These are phyloP conservation scores for Cryptoprocta ferox DNA, from an alignment of 2,797 vertebrate genomes.

Conservation along the genomic window DNA sequence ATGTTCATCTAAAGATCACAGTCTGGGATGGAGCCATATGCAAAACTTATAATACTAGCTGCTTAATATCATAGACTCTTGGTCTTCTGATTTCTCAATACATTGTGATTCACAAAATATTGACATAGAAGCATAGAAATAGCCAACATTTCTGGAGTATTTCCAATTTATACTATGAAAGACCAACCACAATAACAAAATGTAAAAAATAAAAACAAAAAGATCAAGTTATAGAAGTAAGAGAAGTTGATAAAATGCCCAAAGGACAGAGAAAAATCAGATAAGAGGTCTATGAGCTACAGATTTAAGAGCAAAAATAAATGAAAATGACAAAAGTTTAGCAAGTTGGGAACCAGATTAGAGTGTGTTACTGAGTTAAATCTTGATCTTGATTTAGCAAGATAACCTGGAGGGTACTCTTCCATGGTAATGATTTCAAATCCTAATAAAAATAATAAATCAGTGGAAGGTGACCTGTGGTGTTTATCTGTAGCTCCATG, in stretches of 20 bases:
- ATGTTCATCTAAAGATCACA: background rate
- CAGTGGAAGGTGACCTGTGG: constrained; percentile 62
- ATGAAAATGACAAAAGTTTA: constrained; percentile 32
- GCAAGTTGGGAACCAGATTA: background rate
- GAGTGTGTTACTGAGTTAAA: constrained; percentile 32
- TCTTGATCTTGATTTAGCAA: constrained; percentile 70
- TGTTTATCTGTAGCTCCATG: constrained; percentile 43
- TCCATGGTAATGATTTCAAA: constrained; percentile 69
- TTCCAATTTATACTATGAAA: background rate
- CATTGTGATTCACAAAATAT: background rate
- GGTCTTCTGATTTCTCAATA: background rate
- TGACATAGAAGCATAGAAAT: background rate
- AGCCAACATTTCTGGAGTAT: background rate
- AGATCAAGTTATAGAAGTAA: background rate
- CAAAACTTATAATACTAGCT: background rate
- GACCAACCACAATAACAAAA: background rate
- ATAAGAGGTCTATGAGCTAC: background rate
- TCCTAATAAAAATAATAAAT: constrained; percentile 74
- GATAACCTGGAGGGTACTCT: constrained; percentile 50
- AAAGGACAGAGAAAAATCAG: background rate
- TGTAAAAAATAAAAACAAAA: background rate
- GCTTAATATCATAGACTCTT: background rate
- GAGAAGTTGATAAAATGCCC: background rate
- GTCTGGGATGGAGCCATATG: background rate
- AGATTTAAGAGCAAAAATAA: background rate